Evolutionary conservation across 2,888 invertebrate species (phyloP).

Genomic region (Orchesella flavescens): DNA sequence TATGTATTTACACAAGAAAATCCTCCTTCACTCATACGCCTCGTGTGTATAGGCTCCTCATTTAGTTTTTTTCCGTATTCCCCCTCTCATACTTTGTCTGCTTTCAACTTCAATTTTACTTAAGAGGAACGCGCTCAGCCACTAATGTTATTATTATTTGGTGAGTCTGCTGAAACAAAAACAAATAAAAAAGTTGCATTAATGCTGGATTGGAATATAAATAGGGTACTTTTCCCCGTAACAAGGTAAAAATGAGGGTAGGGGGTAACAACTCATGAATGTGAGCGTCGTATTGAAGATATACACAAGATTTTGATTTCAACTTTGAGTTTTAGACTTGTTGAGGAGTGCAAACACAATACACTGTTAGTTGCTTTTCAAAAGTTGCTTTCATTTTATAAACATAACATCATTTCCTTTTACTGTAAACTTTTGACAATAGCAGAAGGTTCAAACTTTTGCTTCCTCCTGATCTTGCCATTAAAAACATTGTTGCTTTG

Average conservation of each 20-base stretch:
- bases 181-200: conserved; percentile 70
- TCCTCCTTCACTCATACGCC: conserved; percentile 7
- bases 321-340: background rate
- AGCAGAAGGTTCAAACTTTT: no score
- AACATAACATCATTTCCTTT: no score
- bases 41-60: conserved; percentile 19
- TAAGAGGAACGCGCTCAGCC: conserved; percentile 16
- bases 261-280: background rate
- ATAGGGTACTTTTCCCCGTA: conserved; percentile 43
- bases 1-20: conserved; percentile 39
- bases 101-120: conserved; percentile 27
- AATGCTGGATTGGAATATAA: conserved; percentile 66
- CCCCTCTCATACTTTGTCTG: no score
- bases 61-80: background rate
- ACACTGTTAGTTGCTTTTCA: background rate
- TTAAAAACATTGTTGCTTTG: no score
- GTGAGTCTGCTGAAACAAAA: conserved; percentile 65
- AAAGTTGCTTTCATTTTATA: background rate
- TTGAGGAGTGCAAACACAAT: conserved; percentile 3
- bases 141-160: conserved; percentile 66
- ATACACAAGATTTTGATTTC: no score
- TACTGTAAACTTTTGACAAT: no score
- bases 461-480: no score
- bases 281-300: no score
- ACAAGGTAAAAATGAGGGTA: conserved; percentile 13